These are phyloP conservation scores for Butorides virescens DNA, from an alignment of 2,113 vertebrate genomes.

Conservation along the genomic window DNA sequence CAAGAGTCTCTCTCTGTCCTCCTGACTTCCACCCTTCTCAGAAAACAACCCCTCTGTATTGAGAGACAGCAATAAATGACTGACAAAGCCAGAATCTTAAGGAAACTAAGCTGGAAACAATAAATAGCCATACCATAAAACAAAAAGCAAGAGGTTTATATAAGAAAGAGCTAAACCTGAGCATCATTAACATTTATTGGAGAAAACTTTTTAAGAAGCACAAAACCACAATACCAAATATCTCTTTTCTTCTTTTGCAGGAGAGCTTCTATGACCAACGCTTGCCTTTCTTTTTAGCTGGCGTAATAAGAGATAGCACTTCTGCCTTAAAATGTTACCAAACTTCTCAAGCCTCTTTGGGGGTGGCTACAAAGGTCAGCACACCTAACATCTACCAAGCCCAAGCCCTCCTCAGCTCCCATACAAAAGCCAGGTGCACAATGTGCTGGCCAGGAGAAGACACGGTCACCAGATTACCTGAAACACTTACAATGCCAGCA, in stretches of 20 bases:
- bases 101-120: neutral
- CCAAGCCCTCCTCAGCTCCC: neutral
- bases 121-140: neutral
- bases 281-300: neutral
- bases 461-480: neutral
- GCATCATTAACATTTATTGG: neutral
- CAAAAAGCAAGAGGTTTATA: neutral
- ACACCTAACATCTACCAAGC: neutral
- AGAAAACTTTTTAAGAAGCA: neutral
- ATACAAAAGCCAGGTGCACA: neutral
- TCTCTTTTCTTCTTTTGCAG: neutral
- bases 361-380: neutral
- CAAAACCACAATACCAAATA: neutral
- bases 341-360: neutral
- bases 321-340: neutral
- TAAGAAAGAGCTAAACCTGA: neutral
- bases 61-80: neutral
- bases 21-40: neutral
- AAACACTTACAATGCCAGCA: neutral
- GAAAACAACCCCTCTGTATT: neutral
- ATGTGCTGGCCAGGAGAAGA: neutral
- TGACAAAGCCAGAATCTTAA: neutral
- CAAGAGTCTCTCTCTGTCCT: too few relatives aligned
- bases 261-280: neutral
- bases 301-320: neutral